phyloP scores from a whole-genome alignment of 2,797 vertebrate species.

The Acanthopagrus latus region DNA sequence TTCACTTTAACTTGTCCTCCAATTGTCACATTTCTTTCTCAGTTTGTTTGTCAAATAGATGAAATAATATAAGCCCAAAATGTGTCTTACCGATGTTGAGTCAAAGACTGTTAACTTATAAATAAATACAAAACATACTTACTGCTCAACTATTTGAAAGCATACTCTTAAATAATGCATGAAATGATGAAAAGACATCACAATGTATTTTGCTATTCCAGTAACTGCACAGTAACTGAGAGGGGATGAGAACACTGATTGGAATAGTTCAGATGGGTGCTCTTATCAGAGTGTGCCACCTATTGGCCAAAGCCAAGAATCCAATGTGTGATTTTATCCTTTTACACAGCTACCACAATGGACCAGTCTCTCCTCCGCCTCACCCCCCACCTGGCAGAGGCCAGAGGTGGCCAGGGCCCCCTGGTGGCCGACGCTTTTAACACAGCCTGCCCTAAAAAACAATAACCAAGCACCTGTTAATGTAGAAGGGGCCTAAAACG shows the following conservation, averaged over 20 bases:
- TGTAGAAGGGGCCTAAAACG: conserved; percentile 63
- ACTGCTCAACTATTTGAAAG: conserved; percentile 31
- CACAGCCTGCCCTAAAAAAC: conserved; percentile 80
- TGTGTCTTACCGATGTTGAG: conserved; percentile 34
- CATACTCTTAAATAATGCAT: conserved; percentile 72
- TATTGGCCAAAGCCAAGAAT: conserved; percentile 80
- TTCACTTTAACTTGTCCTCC: conserved; percentile 29
- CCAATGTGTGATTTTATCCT: conserved; percentile 89
- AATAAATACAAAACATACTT: conserved; percentile 17
- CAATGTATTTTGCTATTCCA: conserved; percentile 45
- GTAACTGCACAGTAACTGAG: conserved; percentile 19
- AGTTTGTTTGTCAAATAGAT: conserved; percentile 47
- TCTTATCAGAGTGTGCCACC: conserved; percentile 76
- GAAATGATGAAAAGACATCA: conserved; percentile 35
- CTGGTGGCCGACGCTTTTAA: conserved; percentile 89
- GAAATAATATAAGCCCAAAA: conserved; percentile 4
- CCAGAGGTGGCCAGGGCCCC: conserved; percentile 89
- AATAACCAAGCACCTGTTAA: conserved; percentile 59
- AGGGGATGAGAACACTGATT: conserved; percentile 23
- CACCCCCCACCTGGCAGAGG: conserved; percentile 87
- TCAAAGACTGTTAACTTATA: conserved; percentile 22
- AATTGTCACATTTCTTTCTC: conserved; percentile 36
- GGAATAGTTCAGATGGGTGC: conserved; percentile 49
- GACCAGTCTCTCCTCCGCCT: conserved; percentile 87
- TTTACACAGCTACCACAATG: conserved; percentile 91